phyloP scores from a whole-genome alignment of 2,113 vertebrate species.

The Symphodus melops region DNA sequence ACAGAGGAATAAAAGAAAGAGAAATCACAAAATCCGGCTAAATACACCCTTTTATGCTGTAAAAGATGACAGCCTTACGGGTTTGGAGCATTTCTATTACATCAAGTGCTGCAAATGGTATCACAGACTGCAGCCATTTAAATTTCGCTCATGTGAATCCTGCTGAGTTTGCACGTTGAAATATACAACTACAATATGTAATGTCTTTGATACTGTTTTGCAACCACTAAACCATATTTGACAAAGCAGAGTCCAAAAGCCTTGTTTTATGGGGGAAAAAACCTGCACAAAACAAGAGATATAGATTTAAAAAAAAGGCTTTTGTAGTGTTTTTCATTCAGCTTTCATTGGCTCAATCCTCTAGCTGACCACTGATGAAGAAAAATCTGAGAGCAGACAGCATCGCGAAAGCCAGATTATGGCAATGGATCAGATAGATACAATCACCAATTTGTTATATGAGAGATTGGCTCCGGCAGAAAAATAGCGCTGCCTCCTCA shows the following conservation, averaged over 20 bases:
- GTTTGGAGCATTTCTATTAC: conserved; percentile 4
- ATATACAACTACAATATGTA: neutral
- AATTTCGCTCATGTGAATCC: neutral
- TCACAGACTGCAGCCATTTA: neutral
- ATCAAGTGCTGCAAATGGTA: neutral
- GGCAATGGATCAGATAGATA: conserved; percentile 69
- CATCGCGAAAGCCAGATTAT: conserved; percentile 56
- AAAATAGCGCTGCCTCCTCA: conserved; percentile 59
- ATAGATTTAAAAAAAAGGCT: conserved; percentile 18
- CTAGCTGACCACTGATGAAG: conserved; percentile 35
- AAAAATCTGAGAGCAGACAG: conserved; percentile 44
- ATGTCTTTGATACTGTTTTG: conserved; percentile 1
- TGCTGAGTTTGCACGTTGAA: neutral
- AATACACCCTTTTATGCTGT: conserved; percentile 11
- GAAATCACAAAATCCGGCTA: neutral
- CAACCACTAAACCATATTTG: conserved; percentile 8
- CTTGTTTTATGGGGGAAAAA: conserved; percentile 19
- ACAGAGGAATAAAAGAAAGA: conserved; percentile 5
- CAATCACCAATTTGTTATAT: conserved; percentile 65
- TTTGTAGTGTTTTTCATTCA: conserved; percentile 11
- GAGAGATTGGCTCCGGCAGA: conserved; percentile 44
- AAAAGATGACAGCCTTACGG: conserved; percentile 17
- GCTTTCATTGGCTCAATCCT: conserved; percentile 3
- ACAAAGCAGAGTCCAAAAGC: neutral
- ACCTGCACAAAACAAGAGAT: neutral